Base-by-base conservation (phyloP, 92 coral and sea anemone species). In the Epizoanthus scotinus region DNA sequence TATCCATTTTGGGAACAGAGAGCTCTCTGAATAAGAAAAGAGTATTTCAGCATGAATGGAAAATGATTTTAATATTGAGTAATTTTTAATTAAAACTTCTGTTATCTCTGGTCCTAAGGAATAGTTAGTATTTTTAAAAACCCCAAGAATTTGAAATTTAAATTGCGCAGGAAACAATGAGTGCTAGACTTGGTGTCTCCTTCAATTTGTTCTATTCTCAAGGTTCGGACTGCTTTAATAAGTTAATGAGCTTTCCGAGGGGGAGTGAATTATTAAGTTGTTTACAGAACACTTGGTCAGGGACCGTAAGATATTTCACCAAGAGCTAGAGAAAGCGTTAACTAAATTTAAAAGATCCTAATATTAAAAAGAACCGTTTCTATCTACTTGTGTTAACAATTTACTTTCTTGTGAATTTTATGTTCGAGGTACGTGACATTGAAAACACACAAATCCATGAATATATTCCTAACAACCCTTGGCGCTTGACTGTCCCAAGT, bases 171-270 rank as follows among this genome's bases (percentile, higher is more conserved):
- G 86, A 87, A 90, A 75, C 88, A 87, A 82, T 87, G 65, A 75
- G 77, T 31, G 71, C 84, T 67, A 90, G 94, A 90, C 94, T 87
- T 78, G 56, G 47, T 38, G 94, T 57, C 94, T 85, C 94, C 87
- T 24, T 58, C 81, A 75, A 75, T 75, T 75, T 75, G 81, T 40
- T 60, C 81, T 57, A 75, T 75, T 75, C 40, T 31, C 81, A 36
- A 60, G 44, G 52, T 59, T 75, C 52, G 81, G 44, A 75, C 47
- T 56, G 26, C 27, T 40, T 34, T 75, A 75, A 75, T 75, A 75
- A 58, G 81, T 60, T 59, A 75, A 75, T 75, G 68, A 75, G 81
- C 81, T 75, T 75, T 75, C 81, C 54, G 69, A 58, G 81, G 81
- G 53, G 81, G 68, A 75, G 81, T 75, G 68, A 75, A 75, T 34